phyloP scores from a whole-genome alignment of 1,140 invertebrate genomes.

The Trachelipus rathkii region DNA sequence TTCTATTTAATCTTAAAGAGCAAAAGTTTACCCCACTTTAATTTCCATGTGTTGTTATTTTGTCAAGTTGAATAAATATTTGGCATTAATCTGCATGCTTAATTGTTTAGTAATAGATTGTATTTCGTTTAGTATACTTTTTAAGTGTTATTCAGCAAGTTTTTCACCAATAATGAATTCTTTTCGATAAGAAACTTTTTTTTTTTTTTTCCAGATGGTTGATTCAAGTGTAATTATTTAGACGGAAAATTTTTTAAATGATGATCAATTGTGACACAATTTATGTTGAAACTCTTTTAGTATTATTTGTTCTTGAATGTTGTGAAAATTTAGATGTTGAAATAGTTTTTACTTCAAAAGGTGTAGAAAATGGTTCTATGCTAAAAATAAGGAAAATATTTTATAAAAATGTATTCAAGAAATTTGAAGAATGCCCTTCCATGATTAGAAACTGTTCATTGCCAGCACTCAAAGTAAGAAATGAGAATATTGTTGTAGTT shows the following conservation, averaged over 20 bases:
- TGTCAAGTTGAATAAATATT: too few relatives aligned
- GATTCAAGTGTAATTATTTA: neutral
- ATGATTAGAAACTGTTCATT: slow-evolving; percentile 37
- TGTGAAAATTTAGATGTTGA: neutral
- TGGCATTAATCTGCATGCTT: too few relatives aligned
- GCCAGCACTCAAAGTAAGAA: slow-evolving; percentile 35
- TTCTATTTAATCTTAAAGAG: too few relatives aligned
- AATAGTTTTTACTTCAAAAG: neutral
- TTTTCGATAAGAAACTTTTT: too few relatives aligned
- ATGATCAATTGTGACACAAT: neutral
- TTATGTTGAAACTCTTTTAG: neutral
- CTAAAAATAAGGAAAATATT: neutral
- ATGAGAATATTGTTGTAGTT: slow-evolving; percentile 34
- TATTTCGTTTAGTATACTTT: too few relatives aligned
- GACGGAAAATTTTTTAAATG: neutral
- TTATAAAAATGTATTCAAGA: neutral
- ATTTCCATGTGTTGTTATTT: too few relatives aligned
- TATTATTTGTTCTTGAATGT: neutral
- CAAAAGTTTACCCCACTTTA: too few relatives aligned
- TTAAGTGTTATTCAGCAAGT: too few relatives aligned
- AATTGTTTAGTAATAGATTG: too few relatives aligned
- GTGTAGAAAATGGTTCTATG: neutral
- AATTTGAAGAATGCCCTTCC: slow-evolving; percentile 27
- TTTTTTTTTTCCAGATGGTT: too few relatives aligned
- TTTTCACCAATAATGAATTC: too few relatives aligned